Evolutionary conservation across 2,888 invertebrate species (phyloP).

Genomic region (Cremastinae sp.): DNA sequence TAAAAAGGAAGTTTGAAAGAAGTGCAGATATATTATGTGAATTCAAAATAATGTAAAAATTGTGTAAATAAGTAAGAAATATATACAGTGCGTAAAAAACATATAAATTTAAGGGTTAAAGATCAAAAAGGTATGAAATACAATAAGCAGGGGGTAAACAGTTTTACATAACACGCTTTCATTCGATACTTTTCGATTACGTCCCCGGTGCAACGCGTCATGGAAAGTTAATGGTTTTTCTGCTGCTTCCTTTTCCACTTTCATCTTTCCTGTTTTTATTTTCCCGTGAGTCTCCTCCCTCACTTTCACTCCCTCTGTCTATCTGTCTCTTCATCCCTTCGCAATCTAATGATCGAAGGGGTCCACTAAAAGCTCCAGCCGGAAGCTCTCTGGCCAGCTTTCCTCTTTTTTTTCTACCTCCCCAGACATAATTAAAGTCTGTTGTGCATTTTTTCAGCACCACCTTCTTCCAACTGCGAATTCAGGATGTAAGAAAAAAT

Average conservation of each 20-base stretch:
- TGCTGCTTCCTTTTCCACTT: constrained; percentile 37
- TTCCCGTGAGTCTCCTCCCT: not conserved
- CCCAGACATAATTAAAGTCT: constrained; percentile 43
- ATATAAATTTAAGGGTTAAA: constrained; percentile 43
- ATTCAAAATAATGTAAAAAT: too few species aligned
- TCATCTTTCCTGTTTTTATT: constrained; percentile 14
- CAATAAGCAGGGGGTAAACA: constrained; percentile 22
- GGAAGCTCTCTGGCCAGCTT: constrained; percentile 36
- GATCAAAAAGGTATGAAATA: constrained; percentile 14
- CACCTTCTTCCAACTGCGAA: constrained; percentile 18
- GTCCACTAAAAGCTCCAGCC: constrained; percentile 46
- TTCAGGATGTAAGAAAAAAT: constrained; percentile 17
- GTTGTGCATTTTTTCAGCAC: constrained; percentile 27
- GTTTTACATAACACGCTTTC: constrained; percentile 40
- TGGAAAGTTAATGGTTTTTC: constrained; percentile 66
- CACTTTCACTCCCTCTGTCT: constrained; percentile 4
- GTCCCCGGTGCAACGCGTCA: constrained; percentile 63
- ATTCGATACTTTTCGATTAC: constrained; percentile 67
- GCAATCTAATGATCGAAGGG: constrained; percentile 50
- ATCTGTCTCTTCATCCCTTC: constrained; percentile 35
- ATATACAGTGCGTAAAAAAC: not conserved
- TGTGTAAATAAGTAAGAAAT: too few species aligned
- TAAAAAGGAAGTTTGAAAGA: too few species aligned
- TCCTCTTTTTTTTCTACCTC: not conserved
- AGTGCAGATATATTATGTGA: too few species aligned